Evolutionary conservation across 1,140 invertebrate species (phyloP).

Genomic region (Ooceraea biroi): DNA sequence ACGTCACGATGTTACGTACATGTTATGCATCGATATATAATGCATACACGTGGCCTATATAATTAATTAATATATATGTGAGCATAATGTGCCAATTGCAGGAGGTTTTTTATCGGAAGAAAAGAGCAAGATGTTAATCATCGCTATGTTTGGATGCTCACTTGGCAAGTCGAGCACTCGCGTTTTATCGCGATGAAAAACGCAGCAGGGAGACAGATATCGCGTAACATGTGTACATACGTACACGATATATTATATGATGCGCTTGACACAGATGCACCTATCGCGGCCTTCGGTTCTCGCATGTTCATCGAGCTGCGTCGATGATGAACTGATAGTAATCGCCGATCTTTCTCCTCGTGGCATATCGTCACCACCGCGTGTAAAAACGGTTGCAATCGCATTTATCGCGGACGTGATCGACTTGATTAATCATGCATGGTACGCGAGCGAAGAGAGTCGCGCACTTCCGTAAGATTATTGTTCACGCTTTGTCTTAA

Average conservation of each 20-base stretch:
- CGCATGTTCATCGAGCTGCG: background rate
- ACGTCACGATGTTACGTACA: background rate
- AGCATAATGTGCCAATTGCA: background rate
- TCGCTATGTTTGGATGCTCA: background rate
- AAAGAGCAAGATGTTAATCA: slow-evolving; percentile 11
- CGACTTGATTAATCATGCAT: no score
- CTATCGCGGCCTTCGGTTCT: background rate
- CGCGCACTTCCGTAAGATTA: no score
- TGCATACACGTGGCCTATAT: no score
- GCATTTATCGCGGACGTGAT: background rate
- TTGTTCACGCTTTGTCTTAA: no score
- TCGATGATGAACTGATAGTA: slow-evolving; percentile 7
- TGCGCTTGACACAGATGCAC: slow-evolving; percentile 15
- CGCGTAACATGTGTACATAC: background rate
- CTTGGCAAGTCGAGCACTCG: background rate
- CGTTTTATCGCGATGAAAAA: background rate
- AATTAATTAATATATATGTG: background rate
- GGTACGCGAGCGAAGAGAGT: no score
- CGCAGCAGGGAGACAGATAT: background rate
- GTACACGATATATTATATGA: background rate
- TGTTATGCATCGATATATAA: no score
- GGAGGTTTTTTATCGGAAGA: background rate
- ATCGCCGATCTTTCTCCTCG: background rate
- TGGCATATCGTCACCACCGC: background rate
- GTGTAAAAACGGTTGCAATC: background rate